A percentile compares a stretch with the other conserved stretches of the same genome.
These are phyloP conservation scores for Bungarus multicinctus DNA, from an alignment of 2,113 vertebrate genomes.

Conservation along the genomic window DNA sequence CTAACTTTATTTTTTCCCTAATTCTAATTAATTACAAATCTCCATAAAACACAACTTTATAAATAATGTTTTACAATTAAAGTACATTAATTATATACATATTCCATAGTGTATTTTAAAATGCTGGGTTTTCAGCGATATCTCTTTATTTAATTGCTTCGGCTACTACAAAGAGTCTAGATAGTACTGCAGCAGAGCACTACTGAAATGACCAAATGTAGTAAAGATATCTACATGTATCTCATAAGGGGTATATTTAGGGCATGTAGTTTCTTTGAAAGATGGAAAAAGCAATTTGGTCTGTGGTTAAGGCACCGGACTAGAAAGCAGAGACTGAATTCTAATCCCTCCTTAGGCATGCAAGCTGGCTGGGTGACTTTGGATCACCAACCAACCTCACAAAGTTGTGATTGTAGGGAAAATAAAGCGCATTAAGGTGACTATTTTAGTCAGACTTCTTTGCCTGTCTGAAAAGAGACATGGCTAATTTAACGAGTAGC, in stretches of 20 bases:
- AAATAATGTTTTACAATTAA: constrained; percentile 1
- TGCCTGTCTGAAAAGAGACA: neutral
- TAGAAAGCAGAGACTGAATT: too few species aligned
- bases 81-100: neutral
- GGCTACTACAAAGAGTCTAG: constrained; percentile 57
- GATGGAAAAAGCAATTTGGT: too few species aligned
- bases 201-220: neutral
- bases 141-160: constrained; percentile 75
- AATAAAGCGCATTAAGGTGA: neutral
- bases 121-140: constrained; percentile 78
- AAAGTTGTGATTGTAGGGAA: neutral
- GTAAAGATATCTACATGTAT: neutral
- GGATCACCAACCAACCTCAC: neutral
- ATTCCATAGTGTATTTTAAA: constrained; percentile 46
- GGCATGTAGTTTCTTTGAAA: neutral
- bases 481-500: neutral
- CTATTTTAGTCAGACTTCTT: neutral
- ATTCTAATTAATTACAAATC: constrained; percentile 72
- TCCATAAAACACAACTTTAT: constrained; percentile 4
- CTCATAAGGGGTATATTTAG: neutral
- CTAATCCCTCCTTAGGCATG: too few species aligned
- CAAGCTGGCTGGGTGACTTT: neutral
- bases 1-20: neutral
- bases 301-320: too few species aligned
- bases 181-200: neutral